Percentiles rank a stretch among this genome's conserved stretches.
Conservation (phyloP, 64 coral and sea anemone species). For the Acropora yongei region DNA sequence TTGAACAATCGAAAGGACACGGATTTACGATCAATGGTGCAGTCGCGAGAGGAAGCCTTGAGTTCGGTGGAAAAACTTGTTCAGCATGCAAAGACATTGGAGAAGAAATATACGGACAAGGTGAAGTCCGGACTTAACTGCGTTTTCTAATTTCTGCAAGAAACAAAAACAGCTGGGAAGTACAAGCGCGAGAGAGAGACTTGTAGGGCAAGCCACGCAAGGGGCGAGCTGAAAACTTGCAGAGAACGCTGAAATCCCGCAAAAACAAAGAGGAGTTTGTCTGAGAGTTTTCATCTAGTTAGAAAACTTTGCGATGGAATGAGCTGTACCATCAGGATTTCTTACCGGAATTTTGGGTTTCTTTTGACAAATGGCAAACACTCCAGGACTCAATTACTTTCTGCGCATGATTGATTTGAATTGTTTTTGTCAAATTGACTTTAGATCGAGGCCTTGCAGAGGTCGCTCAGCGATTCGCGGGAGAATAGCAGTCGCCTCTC, state of each 20-base stretch:
- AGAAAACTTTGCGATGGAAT: too few species aligned
- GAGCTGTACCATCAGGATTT: too few species aligned
- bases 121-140: not conserved
- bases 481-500: constrained; percentile 72
- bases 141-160: too few species aligned
- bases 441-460: constrained; percentile 79
- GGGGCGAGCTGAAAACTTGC: too few species aligned
- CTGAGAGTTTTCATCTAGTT: not conserved
- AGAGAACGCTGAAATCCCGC: too few species aligned
- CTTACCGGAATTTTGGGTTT: too few species aligned
- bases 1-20: constrained; percentile 55
- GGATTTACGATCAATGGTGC: constrained; percentile 77
- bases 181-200: too few species aligned
- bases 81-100: constrained; percentile 69
- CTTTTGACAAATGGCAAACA: too few species aligned
- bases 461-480: constrained; percentile 71
- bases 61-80: constrained; percentile 84
- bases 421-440: not conserved
- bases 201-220: too few species aligned
- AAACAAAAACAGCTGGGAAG: too few species aligned
- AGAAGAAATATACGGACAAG: constrained; percentile 78
- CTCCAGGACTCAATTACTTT: too few species aligned
- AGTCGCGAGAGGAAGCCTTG: constrained; percentile 81
- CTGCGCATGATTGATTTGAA: too few species aligned
- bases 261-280: not conserved